phyloP scores from a whole-genome alignment of 2,797 vertebrate genomes.

The Muscicapa striata region DNA sequence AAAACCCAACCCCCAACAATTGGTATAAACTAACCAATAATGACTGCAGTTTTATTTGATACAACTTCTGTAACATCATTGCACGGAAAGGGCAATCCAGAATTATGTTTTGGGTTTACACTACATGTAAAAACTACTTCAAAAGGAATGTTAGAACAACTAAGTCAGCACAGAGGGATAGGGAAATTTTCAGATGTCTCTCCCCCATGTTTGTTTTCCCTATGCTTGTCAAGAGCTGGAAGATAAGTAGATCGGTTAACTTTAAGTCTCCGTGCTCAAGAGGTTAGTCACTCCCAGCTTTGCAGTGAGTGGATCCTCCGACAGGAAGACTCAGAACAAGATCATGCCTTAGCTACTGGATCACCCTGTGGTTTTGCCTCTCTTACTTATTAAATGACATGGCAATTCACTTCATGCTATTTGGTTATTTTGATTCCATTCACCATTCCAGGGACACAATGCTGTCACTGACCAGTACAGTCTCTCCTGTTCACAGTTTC shows the following conservation, averaged over 20 bases:
- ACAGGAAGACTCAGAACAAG: not conserved
- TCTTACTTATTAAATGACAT: not conserved
- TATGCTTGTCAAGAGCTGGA: not conserved
- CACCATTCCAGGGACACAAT: not conserved
- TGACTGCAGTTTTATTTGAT: not conserved
- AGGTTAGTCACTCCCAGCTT: not conserved
- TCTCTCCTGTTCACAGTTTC: not conserved
- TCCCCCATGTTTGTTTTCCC: not conserved
- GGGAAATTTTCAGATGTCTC: not conserved
- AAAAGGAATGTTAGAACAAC: not conserved
- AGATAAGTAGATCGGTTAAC: not conserved
- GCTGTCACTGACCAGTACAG: not conserved
- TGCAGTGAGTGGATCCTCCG: not conserved
- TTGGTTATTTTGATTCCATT: not conserved
- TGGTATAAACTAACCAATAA: not conserved
- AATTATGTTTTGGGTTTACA: not conserved
- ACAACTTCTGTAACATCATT: not conserved
- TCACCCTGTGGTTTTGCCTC: not conserved
- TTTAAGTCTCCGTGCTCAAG: not conserved
- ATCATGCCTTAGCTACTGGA: not conserved
- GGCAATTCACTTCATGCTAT: not conserved
- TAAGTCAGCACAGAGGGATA: not conserved
- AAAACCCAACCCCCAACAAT: too few relatives aligned
- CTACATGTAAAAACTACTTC: not conserved
- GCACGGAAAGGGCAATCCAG: not conserved